Base-by-base conservation (phyloP, 1,140 invertebrate species). In the Drosophila tsacasi region DNA sequence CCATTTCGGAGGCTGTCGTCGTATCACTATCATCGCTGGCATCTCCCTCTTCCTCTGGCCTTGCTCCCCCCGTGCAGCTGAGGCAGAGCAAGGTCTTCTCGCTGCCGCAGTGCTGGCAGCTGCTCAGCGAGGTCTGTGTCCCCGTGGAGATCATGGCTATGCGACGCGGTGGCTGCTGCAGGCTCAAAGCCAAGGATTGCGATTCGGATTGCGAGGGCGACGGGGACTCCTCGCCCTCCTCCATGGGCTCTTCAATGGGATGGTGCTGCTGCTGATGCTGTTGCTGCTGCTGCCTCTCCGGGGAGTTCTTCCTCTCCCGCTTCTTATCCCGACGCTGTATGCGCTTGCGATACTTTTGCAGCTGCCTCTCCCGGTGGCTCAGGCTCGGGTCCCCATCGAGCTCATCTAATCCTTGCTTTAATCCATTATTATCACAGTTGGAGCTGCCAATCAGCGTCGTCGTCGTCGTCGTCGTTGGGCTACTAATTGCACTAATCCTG, bases 131-230 rank as follows among this genome's bases (percentile, higher is more conserved):
- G 12, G 92, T 93, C 54, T 93, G 92, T 3, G 92, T 93, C 46
- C 91, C 91, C 15, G 92, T 92, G 27, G 92, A 93, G 76, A 92
- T 91, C 92, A 93, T 93, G 59, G 84, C 90, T 19, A 87, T 83
- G 66, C 67, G 82, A 12, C 73, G 68, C 12, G 68, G 75, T 10
- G 44, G 44, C 37, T 67, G 23, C 7, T 65, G 19, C 59, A 81
- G 15, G 1, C 73, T 77, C 61, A 81, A 17, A 2, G 80, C 65
- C 25, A 81, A 49, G 5, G 68, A 67, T 25, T 78, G 74, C 23
- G 68, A 72, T 25, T 57, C 64, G 12, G 69, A 49, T 15, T 40
- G 54, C 13, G 66, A 52, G 19, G 39, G 66, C 6, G 64, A 46
- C 0, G 35, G 49, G 8, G 67, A 73, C 15, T 73, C 69, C 23